A percentile compares a stretch with the other conserved stretches of the same genome.
Conservation (phyloP, 2,888 invertebrate genomes). For the Thymelicus sylvestris region DNA sequence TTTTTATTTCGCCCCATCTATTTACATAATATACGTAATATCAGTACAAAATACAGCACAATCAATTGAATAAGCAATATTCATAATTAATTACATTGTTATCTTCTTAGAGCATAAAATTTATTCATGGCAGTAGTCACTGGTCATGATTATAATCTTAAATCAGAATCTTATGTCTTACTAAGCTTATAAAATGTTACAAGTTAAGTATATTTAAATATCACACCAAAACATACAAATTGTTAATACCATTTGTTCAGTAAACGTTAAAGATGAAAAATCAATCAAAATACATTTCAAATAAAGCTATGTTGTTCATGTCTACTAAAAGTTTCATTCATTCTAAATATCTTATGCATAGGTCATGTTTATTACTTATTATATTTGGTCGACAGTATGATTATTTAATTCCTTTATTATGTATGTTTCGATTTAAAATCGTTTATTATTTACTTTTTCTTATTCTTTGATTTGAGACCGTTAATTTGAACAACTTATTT, state of each 20-base stretch:
- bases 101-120: slow-evolving; percentile 35
- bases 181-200: slow-evolving; percentile 30
- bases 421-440: too few species aligned
- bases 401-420: too few species aligned
- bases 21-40: slow-evolving; percentile 43
- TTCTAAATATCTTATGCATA: too few species aligned
- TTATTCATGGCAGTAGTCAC: slow-evolving; percentile 25
- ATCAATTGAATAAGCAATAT: slow-evolving; percentile 37
- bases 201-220: slow-evolving; percentile 58
- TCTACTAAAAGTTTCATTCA: neutral
- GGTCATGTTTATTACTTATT: too few species aligned
- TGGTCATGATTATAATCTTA: slow-evolving; percentile 17
- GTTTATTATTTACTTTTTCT: too few species aligned
- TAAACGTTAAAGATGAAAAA: slow-evolving; percentile 2
- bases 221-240: slow-evolving; percentile 66
- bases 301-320: slow-evolving; percentile 9
- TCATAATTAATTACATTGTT: slow-evolving; percentile 20
- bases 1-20: slow-evolving; percentile 39
- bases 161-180: slow-evolving; percentile 22
- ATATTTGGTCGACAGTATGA: too few species aligned
- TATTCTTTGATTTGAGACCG: too few species aligned
- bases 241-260: slow-evolving; percentile 45
- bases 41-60: slow-evolving; percentile 42
- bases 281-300: neutral
- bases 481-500: too few species aligned